These are phyloP conservation scores for Triplophysa rosa DNA, from an alignment of 2,113 vertebrate genomes.

Conservation along the genomic window DNA sequence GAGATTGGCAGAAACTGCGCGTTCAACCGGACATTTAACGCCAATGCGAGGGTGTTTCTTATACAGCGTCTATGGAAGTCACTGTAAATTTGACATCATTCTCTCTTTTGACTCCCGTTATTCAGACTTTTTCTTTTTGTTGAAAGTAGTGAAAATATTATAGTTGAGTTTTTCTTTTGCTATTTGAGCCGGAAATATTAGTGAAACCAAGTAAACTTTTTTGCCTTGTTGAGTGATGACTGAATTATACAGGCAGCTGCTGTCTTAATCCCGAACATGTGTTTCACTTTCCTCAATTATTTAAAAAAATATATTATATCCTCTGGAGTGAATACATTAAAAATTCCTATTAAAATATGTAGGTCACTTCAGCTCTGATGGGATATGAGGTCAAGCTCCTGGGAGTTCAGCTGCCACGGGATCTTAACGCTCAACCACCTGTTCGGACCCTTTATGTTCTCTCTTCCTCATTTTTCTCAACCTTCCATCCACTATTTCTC, in stretches of 20 bases:
- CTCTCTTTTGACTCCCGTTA: no score
- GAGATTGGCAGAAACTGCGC: no score
- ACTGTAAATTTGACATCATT: no score
- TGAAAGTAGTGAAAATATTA: no score
- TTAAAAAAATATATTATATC: background rate
- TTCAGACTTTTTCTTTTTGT: no score
- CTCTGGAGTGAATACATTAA: conserved; percentile 24
- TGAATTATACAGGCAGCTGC: conserved; percentile 29
- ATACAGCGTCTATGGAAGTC: no score
- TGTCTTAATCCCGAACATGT: conserved; percentile 19
- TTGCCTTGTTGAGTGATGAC: background rate
- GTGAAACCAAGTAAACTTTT: background rate
- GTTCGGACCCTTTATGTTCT: conserved; percentile 1
- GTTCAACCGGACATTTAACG: no score
- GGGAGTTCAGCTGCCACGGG: background rate
- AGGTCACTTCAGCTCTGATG: conserved; percentile 16
- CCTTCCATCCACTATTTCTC: conserved; percentile 8
- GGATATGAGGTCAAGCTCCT: background rate
- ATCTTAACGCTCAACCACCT: conserved; percentile 26
- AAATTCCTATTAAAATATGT: conserved; percentile 19
- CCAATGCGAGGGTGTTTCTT: no score
- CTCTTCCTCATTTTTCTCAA: background rate
- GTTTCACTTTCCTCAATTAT: background rate
- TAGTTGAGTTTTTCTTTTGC: no score
- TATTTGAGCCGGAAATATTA: background rate